Evolutionary conservation across 1,140 invertebrate genomes (phyloP), one percentile per base, ranked within the genome.

Genomic region (Chionoecetes opilio): DNA sequence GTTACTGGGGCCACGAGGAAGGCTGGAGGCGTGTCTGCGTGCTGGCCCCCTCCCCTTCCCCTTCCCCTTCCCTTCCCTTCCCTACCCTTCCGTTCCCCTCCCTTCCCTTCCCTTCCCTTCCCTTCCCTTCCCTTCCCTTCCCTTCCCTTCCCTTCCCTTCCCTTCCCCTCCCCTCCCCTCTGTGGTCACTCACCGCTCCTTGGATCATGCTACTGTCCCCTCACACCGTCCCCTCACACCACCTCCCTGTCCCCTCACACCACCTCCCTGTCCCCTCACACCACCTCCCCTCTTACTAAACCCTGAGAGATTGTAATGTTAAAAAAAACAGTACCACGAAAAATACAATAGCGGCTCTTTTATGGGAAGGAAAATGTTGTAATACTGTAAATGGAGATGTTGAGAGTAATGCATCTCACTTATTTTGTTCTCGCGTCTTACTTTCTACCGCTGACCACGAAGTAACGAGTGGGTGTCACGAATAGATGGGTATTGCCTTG

Each of bases 1-100:
- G 89, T 91, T 75, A 91, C 89, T 31, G 89, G 29, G 89, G 6
- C 31, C 26, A 38, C 38, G 32, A 53, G 46, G 46, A 75, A 53
- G 89, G 29, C 14, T 31, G 31, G 29, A 34, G 89, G 89, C 53
- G 31, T 38, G 84, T 75, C 89, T 75, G 46, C 89, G 89, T 91
- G 89, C 35, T 32, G n/a, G 32, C n/a, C n/a, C 26, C 82, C 87
- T 9, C 17, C 37, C 8, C 41, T 32, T 34, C 21, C 75, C 21
- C 63, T 37, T 0, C 2, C n/a, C 29, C 46, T 35, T 21, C 34
- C 32, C n/a, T n/a, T 37, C 91, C 38, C 29, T 91, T 46, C 8
- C 41, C 63, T 63, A n/a, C 75, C 32, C 34, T 75, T 37, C 91
- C 38, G 9, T 91, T 46, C 90, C 3, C 32, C 26, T 32, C n/a